A percentile compares a stretch with the other conserved stretches of the same genome.
Conservation (phyloP, 2,113 vertebrate species). For the Semicossyphus pulcher region DNA sequence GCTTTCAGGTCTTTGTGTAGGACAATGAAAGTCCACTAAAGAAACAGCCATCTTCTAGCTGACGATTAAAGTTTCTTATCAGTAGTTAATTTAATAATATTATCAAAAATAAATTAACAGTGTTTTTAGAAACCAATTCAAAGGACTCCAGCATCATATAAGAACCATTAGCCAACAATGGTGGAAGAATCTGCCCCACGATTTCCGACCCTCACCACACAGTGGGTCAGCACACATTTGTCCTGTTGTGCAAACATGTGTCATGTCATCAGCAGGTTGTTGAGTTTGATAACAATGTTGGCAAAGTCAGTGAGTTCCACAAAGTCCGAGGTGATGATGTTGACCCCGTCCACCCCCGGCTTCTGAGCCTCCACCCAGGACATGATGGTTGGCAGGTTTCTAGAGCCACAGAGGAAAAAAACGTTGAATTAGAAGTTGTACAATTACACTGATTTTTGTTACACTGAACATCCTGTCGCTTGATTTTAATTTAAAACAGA, state of each 20-base stretch:
- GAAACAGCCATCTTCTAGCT: no score
- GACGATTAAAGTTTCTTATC: no score
- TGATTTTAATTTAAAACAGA: neutral
- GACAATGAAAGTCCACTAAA: no score
- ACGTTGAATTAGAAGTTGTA: neutral
- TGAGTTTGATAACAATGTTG: constrained; percentile 92
- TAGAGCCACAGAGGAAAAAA: constrained; percentile 59
- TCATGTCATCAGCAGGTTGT: constrained; percentile 87
- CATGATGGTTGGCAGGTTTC: constrained; percentile 95
- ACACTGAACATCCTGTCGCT: neutral
- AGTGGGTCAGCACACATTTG: neutral
- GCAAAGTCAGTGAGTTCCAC: constrained; percentile 98
- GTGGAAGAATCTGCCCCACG: neutral
- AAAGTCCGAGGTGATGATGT: constrained; percentile 99
- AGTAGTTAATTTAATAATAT: no score
- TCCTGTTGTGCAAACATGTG: constrained; percentile 15
- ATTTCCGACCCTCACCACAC: neutral
- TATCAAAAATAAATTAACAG: neutral
- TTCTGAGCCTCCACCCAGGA: constrained; percentile 95
- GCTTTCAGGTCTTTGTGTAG: no score
- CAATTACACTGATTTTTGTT: neutral
- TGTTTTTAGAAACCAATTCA: neutral
- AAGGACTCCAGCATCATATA: neutral
- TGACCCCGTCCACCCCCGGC: constrained; percentile 91
- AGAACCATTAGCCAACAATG: neutral